Evolutionary conservation across 2,113 vertebrate genomes (phyloP), one percentile per base, ranked within the genome.

Genomic region (Epinephelus lanceolatus): DNA sequence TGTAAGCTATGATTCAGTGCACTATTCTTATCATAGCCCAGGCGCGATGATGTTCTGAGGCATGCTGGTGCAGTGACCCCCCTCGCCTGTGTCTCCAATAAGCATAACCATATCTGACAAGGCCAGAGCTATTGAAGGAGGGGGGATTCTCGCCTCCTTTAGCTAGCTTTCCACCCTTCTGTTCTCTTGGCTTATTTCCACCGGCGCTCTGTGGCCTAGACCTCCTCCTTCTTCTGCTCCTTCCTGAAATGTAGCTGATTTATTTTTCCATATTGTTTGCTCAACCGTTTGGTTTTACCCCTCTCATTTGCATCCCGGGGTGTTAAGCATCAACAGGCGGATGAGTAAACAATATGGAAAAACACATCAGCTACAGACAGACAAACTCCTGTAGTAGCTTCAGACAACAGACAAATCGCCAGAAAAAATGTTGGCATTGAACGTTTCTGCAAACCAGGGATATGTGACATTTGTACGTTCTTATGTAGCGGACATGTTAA

Each of bases 21-120:
- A 77, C 86, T 93, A 85, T 92, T 93, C 87, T 93, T 92, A 91
- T 92, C 89, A 70, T 74, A 87, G 72, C 89, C 88, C 76, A 10
- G 73, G 81, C 63, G 21, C 21, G 51, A 62, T 88, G 86, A 92
- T 90, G 87, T 91, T 89, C 84, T 78, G 86, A 86, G 86, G 88
- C 92, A 84, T 85, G 89, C 89, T 91, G 89, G 85, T 93, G 89
- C 86, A 87, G 68, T 92, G 88, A 91, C 92, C 89, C 88, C 81
- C 86, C 76, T 81, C 66, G 68, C 88, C 86, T 76, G 70, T 83
- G 78, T 87, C 85, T 88, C 82, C 87, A 88, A 85, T 93, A 85
- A 90, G 87, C 90, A 91, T 93, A 93, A 94, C 91, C 82, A 84
- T 83, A 90, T 92, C 89, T 94, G 93, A 94, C 94, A 94, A 87